Conservation (phyloP, 2,888 invertebrate species). For the Apantesis nais region DNA sequence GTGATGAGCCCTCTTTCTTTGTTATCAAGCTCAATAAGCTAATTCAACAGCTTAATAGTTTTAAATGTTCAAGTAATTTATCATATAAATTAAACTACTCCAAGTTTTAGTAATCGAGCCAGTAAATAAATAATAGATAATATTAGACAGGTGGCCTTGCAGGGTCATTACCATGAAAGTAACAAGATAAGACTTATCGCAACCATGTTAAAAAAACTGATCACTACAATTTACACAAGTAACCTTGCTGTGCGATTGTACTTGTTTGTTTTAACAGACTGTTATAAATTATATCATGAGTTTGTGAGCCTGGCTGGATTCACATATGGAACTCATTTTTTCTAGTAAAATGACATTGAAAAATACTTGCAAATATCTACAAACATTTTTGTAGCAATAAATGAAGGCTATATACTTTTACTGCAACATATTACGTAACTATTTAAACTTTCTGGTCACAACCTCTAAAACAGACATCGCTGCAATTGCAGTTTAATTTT, state of each 20-base stretch:
- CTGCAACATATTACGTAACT: background rate
- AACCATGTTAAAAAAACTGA: conserved; percentile 15
- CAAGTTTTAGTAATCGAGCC: conserved; percentile 31
- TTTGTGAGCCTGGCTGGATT: background rate
- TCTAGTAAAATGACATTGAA: background rate
- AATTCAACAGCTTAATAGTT: background rate
- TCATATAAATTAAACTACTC: conserved; percentile 1
- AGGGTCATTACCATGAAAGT: conserved; percentile 49
- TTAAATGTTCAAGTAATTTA: conserved; percentile 1
- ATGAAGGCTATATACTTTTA: background rate
- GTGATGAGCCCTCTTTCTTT: no score
- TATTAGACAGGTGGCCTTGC: conserved; percentile 50
- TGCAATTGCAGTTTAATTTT: background rate
- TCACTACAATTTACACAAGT: conserved; percentile 7
- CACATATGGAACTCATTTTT: conserved; percentile 1
- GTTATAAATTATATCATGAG: conserved; percentile 3
- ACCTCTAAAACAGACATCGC: background rate
- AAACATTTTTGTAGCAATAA: background rate
- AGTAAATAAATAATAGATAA: conserved; percentile 46
- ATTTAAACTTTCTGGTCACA: background rate
- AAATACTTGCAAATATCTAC: background rate
- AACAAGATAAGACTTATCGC: conserved; percentile 38
- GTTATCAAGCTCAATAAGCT: background rate
- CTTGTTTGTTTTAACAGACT: conserved; percentile 9
- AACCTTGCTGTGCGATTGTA: background rate